phyloP scores from a whole-genome alignment of 2,888 invertebrate genomes.

The Carcina quercana region DNA sequence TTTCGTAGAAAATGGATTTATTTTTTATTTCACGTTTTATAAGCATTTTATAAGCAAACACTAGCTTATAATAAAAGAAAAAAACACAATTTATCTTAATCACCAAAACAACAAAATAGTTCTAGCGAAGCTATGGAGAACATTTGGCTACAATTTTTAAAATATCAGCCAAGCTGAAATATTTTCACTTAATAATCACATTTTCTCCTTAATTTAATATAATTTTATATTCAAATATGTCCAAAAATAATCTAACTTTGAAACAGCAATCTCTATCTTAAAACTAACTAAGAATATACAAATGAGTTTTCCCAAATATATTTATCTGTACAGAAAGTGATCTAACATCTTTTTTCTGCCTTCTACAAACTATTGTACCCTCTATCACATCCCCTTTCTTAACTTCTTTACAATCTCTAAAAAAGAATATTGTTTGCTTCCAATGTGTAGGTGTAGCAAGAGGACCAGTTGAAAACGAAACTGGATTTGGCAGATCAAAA shows the following conservation, averaged over 20 bases:
- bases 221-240: background rate
- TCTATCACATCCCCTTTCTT: constrained; percentile 77
- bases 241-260: background rate
- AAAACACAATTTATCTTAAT: no score
- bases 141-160: background rate
- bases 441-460: constrained; percentile 87
- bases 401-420: constrained; percentile 82
- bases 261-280: no score
- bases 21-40: constrained; percentile 27
- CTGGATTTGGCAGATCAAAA: constrained; percentile 81
- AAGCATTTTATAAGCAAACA: no score
- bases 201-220: background rate
- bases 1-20: constrained; percentile 57
- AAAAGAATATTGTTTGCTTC: constrained; percentile 94
- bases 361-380: constrained; percentile 83
- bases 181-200: no score
- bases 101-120: no score
- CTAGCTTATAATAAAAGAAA: no score
- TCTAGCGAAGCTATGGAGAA: no score
- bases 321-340: constrained; percentile 82
- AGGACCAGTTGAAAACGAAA: constrained; percentile 88
- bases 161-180: no score
- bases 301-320: constrained; percentile 75
- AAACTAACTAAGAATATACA: constrained; percentile 76
- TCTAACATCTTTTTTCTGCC: constrained; percentile 83